Base-by-base conservation (phyloP, 2,888 invertebrate genomes). In the Pachycephus smyrnensis region DNA sequence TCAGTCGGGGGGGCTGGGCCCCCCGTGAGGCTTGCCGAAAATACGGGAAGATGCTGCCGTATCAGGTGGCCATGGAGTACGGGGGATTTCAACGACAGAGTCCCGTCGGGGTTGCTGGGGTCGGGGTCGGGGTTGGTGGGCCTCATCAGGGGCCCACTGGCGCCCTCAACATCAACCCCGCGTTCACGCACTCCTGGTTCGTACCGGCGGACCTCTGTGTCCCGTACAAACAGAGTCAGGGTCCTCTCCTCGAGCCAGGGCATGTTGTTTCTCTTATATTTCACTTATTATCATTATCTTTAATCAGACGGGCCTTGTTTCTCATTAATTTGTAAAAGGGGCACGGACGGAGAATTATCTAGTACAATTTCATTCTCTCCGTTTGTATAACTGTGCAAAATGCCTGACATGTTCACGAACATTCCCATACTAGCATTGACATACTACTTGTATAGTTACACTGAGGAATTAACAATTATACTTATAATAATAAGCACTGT, bases 101-200 rank as follows among this genome's bases (percentile, higher is more conserved):
- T 85, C 92, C 92, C 83, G 92, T 91, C 81, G 90, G 91, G 84
- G 90, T 91, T 83, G 83, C 85, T 81, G 86, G 86, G 82, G 88
- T 87, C 80, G 90, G 89, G 84, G 88, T 86, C 85, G 87, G 87
- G 77, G 83, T 84, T 81, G 89, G 90, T 77, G 88, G 90, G 82
- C 96, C 96, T 90, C 97, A 97, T 92, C 96, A 96, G 93, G 96
- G 97, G 89, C 96, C 97, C 90, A 96, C 97, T 96, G 93, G 93
- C 91, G 88, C 92, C 92, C 90, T 93, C 93, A 94, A 93, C 94
- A 94, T 92, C 94, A 95, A 92, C 92, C 95, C 97, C 90, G 96
- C 96, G 90, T 97, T 97, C 94, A 96, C 97, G 92, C 97, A 97
- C 95, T 97, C 97, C 94, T 97, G 97, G 97, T 96, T 97, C 95